Evolutionary conservation across 2,113 vertebrate genomes (phyloP).

Genomic region (Phyllopteryx taeniolatus): DNA sequence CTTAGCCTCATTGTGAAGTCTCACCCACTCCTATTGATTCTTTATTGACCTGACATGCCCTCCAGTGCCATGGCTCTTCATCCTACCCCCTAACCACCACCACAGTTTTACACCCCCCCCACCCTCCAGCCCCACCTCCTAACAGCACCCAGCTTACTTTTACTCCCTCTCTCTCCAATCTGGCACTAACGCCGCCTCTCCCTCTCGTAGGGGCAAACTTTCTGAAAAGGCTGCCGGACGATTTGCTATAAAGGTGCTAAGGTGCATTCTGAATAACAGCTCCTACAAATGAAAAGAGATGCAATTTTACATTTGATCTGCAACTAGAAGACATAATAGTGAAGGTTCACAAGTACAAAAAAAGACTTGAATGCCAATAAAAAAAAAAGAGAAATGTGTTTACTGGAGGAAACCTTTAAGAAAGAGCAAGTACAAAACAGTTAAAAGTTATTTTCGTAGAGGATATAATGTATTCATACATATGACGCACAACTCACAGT

Average conservation of each 20-base stretch:
- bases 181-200: conserved; percentile 20
- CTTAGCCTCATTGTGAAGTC: conserved; percentile 86
- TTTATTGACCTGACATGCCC: conserved; percentile 95
- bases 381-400: conserved; percentile 17
- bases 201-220: conserved; percentile 19
- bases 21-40: conserved; percentile 94
- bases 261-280: conserved; percentile 48
- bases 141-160: conserved; percentile 49
- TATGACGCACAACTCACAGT: not conserved
- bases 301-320: conserved; percentile 64
- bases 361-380: conserved; percentile 43
- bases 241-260: conserved; percentile 36
- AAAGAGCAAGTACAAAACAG: conserved; percentile 37
- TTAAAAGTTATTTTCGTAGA: conserved; percentile 19
- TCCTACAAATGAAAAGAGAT: conserved; percentile 56
- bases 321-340: conserved; percentile 46
- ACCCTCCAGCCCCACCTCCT: conserved; percentile 56
- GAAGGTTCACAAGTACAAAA: conserved; percentile 44
- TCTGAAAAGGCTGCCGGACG: conserved; percentile 34
- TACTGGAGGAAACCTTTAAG: conserved; percentile 35
- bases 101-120: not conserved
- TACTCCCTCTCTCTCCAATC: conserved; percentile 37
- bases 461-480: not conserved
- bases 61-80: conserved; percentile 79
- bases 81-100: conserved; percentile 70